Base-by-base conservation (phyloP, 2,797 vertebrate species). In the Oreonectes daqikongensis region DNA sequence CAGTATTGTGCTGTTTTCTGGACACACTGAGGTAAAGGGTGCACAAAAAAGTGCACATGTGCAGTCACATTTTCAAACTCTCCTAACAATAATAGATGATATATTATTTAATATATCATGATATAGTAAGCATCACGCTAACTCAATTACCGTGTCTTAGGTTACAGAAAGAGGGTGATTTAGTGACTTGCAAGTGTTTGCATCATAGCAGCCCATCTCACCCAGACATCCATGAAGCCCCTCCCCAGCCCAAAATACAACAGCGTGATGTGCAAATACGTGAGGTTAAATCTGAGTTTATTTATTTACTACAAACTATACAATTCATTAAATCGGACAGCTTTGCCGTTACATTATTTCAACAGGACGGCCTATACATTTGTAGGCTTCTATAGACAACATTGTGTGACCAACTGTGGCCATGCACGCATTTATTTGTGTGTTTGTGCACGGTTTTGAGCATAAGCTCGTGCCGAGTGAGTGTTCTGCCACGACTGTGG, bases 171-270 rank as follows among this genome's bases (percentile, higher is more conserved):
- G 67, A 77, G 67, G 46, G 35, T 52, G 75, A 70, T 79, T 67
- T 69, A 52, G 46, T 28, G 38, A 70, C 78, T 84, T 82, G 71
- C 78, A 80, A 46, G 52, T 32, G 73, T 81, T 81, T 84, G 77
- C 77, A 80, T 80, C 83, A 82, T 78, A 18, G 40, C 44, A 46
- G 69, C 52, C n/a, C n/a, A 38, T 70, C 55, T 67, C 52, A 26
- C 60, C 22, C 24, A 55, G 60, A 72, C 61, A 69, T 75, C 72
- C 22, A 26, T 11, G 12, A 81, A 48, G 52, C 59, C 57, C 61
- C 61, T 71, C 30, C 70, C 79, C 44, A 59, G 42, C 32, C 8
- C 28, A 35, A 38, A 79, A 42, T 11, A 24, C 48, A 66, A 80
- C 42, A 53, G 71, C 44, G 24, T 78, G 24, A 68, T 75, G 46